Evolutionary conservation across 2,888 invertebrate species (phyloP).

Genomic region (Apocheima hispidaria): DNA sequence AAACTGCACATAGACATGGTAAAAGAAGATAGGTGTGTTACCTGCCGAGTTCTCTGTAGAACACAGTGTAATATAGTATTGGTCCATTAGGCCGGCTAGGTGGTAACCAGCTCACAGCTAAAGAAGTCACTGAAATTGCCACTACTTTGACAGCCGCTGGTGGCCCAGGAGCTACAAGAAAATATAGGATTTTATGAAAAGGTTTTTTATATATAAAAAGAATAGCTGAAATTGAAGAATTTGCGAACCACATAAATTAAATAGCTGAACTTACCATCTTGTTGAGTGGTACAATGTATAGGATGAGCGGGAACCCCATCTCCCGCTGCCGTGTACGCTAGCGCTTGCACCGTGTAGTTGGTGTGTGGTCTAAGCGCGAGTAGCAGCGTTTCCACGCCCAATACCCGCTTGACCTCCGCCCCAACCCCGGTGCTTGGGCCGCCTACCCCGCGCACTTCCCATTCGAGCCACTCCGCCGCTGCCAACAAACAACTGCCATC

Average conservation of each 20-base stretch:
- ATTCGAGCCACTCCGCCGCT: conserved; percentile 83
- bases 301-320: conserved; percentile 93
- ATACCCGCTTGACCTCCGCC: conserved; percentile 92
- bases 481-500: conserved; percentile 84
- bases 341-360: conserved; percentile 94
- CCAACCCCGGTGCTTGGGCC: conserved; percentile 65
- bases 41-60: conserved; percentile 90
- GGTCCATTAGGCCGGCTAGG: conserved; percentile 93
- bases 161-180: conserved; percentile 94
- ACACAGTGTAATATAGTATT: conserved; percentile 93
- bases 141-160: conserved; percentile 94
- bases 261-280: conserved; percentile 88
- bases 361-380: conserved; percentile 93
- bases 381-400: conserved; percentile 92
- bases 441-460: conserved; percentile 75
- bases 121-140: conserved; percentile 92
- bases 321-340: conserved; percentile 94
- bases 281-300: conserved; percentile 93
- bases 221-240: not conserved
- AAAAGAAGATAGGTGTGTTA: conserved; percentile 50
- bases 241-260: not conserved
- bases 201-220: too few species aligned
- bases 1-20: not conserved
- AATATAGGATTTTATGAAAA: too few species aligned
- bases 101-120: conserved; percentile 94